These are phyloP conservation scores for Gymnopithys bicolor DNA, from an alignment of 2,797 vertebrate genomes.

Conservation along the genomic window DNA sequence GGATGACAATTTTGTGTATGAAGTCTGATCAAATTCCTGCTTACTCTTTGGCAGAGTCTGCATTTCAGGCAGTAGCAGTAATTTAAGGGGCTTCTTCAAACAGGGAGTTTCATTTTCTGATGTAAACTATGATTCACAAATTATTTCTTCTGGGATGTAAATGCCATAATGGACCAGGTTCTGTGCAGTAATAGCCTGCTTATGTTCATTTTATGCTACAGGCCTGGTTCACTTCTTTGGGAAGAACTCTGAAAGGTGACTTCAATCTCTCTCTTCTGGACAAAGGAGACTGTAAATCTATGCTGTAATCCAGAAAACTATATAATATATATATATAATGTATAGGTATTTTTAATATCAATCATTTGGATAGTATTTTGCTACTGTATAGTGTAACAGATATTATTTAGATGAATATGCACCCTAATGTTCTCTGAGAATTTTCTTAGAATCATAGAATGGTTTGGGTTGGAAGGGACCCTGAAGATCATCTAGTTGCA, in stretches of 20 bases:
- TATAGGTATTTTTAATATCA: not conserved
- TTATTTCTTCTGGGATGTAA: not conserved
- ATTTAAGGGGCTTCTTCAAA: not conserved
- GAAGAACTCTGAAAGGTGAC: not conserved
- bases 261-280: not conserved
- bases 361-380: not conserved
- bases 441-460: not conserved
- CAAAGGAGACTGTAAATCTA: not conserved
- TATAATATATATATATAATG: not conserved
- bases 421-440: not conserved
- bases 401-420: not conserved
- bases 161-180: not conserved
- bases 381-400: not conserved
- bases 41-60: not conserved
- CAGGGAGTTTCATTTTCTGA: not conserved
- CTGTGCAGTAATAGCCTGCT: not conserved
- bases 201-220: not conserved
- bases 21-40: not conserved
- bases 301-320: not conserved
- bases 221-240: not conserved
- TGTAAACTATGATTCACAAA: not conserved
- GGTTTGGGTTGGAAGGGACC: not conserved
- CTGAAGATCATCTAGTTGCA: not conserved
- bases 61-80: not conserved
- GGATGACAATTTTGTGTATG: not conserved